These are phyloP conservation scores for Gouania willdenowi DNA, from an alignment of 2,797 vertebrate species.

Conservation along the genomic window DNA sequence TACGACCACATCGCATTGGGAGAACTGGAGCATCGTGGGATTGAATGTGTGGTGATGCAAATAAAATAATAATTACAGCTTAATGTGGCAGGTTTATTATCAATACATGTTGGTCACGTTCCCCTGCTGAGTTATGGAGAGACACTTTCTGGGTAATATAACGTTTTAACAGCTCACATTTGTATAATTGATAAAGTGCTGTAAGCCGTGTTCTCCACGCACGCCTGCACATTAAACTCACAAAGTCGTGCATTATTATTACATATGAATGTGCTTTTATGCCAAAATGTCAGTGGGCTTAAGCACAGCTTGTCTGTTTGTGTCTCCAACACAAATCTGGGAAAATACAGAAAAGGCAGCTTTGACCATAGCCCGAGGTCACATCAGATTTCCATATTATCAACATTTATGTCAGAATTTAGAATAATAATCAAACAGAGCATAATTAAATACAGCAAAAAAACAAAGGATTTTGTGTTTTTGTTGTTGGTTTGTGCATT, in stretches of 20 bases:
- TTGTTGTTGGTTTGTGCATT: too few relatives aligned
- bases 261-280: background rate
- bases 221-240: background rate
- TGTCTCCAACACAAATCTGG: too few relatives aligned
- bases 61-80: conserved; percentile 1
- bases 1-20: conserved; percentile 15
- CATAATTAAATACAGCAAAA: too few relatives aligned
- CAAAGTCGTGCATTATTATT: background rate
- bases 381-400: too few relatives aligned
- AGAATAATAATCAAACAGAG: too few relatives aligned
- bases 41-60: too few relatives aligned
- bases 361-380: too few relatives aligned
- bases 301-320: background rate
- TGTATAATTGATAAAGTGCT: background rate
- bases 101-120: background rate
- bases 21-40: conserved; percentile 39
- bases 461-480: too few relatives aligned
- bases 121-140: background rate
- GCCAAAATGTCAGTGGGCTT: background rate
- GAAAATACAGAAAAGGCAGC: too few relatives aligned
- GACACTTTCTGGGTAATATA: background rate
- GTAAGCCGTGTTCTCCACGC: background rate
- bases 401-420: too few relatives aligned
- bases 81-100: background rate
- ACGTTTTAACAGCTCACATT: background rate